Evolutionary conservation across 2,888 invertebrate genomes (phyloP), one percentile per base, ranked within the genome.

Genomic region (Tuta absoluta): DNA sequence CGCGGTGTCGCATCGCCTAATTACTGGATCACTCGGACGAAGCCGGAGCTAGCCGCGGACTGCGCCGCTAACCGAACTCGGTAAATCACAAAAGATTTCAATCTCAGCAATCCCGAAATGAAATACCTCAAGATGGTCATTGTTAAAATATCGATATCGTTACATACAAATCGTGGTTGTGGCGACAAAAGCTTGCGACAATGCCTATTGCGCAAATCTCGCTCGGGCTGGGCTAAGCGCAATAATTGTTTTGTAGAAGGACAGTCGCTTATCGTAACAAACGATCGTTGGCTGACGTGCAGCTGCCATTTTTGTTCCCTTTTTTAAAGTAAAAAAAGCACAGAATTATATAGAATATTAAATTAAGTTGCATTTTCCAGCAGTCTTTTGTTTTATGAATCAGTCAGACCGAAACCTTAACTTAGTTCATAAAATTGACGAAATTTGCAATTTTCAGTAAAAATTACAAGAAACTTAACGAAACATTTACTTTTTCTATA

Each of bases 181-280:
- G 23, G 65, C 75, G 77, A 84, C 83, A 83, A 84, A 80, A 80
- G 77, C 76, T 75, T 73, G 74, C 71, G 68, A 72, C 81, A 82
- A 78, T 79, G 80, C 72, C 72, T 69, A 79, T 86, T 87, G 82
- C 82, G 79, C 82, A 86, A 88, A 85, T 85, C 85, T 81, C 76
- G 71, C 70, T 74, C 76, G 73, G 71, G 65, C 72, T 73, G 73
- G 79, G 77, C 77, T 78, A 79, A 78, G 79, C 80, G 79, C 79
- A 78, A 82, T 88, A 87, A 90, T 90, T 89, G 89, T 87, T 89
- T 87, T 82, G 86, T 86, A 79, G 85, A 87, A 89, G 87, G 89
- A 89, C 89, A 84, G 75, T 72, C 71, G 77, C 76, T 84, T 88
- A 90, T 89, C 89, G 81, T 71, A 69, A 72, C 69, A 67, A 72